Conservation (phyloP, 2,888 invertebrate genomes). For the Fragum sueziense region DNA sequence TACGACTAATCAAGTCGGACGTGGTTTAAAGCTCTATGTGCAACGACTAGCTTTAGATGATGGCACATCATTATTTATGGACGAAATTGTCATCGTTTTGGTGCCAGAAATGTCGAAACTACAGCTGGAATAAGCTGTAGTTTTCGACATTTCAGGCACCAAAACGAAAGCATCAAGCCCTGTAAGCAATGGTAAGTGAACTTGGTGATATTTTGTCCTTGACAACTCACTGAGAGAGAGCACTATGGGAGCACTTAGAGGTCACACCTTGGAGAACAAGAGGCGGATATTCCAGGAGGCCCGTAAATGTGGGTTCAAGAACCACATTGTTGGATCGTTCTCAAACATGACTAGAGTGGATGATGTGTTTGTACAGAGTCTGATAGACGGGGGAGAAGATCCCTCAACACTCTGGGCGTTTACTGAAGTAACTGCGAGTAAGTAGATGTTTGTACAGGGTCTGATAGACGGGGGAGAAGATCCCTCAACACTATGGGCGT, state of each 20-base stretch:
- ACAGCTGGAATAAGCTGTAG: no score
- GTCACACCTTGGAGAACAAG: conserved; percentile 7
- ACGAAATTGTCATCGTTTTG: no score
- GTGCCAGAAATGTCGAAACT: no score
- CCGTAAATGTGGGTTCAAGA: not conserved
- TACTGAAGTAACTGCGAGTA: conserved; percentile 8
- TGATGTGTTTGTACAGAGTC: not conserved
- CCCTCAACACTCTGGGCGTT: not conserved
- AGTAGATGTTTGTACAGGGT: not conserved
- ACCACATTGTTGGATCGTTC: not conserved
- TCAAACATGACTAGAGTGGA: conserved; percentile 1
- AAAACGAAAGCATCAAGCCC: no score
- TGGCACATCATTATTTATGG: no score
- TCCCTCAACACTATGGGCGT: not conserved
- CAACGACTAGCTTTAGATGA: no score
- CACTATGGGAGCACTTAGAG: not conserved
- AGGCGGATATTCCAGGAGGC: not conserved
- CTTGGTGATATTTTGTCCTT: no score
- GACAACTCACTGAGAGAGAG: conserved; percentile 8
- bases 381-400: not conserved
- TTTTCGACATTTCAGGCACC: no score
- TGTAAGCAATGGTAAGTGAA: no score
- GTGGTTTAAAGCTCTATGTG: no score
- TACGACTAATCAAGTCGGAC: no score
- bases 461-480: not conserved